Percentiles rank a stretch among this genome's conserved stretches.
These are phyloP conservation scores for Barypeithes pellucidus DNA, from an alignment of 2,888 invertebrate species.

Conservation along the genomic window DNA sequence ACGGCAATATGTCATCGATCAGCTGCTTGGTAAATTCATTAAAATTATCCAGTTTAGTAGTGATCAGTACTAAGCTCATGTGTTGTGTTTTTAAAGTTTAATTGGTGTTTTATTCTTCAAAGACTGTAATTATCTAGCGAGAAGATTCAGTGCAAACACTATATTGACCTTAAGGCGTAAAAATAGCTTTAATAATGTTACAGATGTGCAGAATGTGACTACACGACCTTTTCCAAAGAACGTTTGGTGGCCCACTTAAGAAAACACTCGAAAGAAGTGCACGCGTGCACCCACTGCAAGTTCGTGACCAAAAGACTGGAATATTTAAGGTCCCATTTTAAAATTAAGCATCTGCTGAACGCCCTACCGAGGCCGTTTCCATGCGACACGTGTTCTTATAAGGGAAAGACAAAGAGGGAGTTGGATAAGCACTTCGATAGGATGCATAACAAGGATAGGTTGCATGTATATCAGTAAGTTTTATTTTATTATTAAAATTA, in stretches of 20 bases:
- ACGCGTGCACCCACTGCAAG: constrained; percentile 44
- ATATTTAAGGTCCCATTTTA: constrained; percentile 42
- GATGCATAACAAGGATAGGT: constrained; percentile 51
- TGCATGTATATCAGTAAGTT: constrained; percentile 39
- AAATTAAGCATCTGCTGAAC: constrained; percentile 31
- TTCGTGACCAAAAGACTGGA: constrained; percentile 44
- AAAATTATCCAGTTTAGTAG: no score
- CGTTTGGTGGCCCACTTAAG: constrained; percentile 43
- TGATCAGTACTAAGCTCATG: no score
- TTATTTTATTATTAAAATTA: no score
- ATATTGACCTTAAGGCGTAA: no score
- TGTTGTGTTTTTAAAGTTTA: no score
- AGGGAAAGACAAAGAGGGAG: constrained; percentile 48
- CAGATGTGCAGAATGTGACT: constrained; percentile 47
- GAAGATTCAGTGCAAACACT: no score
- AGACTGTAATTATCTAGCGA: no score
- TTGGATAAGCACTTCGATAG: constrained; percentile 44
- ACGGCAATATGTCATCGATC: no score
- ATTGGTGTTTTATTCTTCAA: no score
- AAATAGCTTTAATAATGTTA: no score
- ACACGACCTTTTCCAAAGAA: constrained; percentile 45
- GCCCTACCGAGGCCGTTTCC: constrained; percentile 38
- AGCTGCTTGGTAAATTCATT: no score
- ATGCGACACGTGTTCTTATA: constrained; percentile 52
- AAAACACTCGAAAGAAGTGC: constrained; percentile 45